phyloP scores from a whole-genome alignment of 1,140 invertebrate species.

The Caenorhabditis remanei region DNA sequence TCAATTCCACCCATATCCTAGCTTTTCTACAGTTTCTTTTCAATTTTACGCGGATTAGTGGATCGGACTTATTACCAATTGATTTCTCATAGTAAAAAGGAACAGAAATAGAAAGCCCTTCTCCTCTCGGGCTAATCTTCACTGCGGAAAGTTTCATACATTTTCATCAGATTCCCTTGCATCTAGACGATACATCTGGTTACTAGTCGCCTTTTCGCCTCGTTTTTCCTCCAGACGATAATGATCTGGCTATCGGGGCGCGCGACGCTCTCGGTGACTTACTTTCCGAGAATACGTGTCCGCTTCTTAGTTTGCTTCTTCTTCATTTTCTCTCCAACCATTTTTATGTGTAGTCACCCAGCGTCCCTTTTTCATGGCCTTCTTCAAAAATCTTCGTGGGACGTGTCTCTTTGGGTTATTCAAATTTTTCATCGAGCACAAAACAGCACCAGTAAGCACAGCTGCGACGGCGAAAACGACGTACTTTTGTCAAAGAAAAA shows the following conservation, averaged over 20 bases:
- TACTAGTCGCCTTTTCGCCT: background rate
- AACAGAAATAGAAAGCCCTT: background rate
- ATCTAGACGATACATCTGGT: constrained; percentile 35
- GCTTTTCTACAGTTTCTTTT: constrained; percentile 35
- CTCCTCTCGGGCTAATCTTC: constrained; percentile 15
- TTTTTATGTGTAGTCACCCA: background rate
- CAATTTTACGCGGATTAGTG: constrained; percentile 13
- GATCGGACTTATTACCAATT: constrained; percentile 37
- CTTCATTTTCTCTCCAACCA: background rate
- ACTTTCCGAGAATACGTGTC: constrained; percentile 51
- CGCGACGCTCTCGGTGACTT: constrained; percentile 25
- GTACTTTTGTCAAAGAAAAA: constrained; percentile 55
- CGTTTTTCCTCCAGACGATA: constrained; percentile 41
- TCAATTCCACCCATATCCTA: background rate
- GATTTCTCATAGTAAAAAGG: background rate
- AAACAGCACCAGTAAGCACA: constrained; percentile 24
- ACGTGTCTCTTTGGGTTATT: constrained; percentile 26
- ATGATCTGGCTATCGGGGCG: constrained; percentile 43
- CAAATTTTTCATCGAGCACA: constrained; percentile 48
- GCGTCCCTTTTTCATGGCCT: background rate
- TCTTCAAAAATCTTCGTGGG: constrained; percentile 25
- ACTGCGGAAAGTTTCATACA: constrained; percentile 16
- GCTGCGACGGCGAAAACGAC: constrained; percentile 36
- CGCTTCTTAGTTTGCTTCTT: constrained; percentile 36
- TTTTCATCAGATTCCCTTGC: constrained; percentile 1